Base-by-base conservation (phyloP, 2,113 vertebrate species). In the Pao palembangensis region DNA sequence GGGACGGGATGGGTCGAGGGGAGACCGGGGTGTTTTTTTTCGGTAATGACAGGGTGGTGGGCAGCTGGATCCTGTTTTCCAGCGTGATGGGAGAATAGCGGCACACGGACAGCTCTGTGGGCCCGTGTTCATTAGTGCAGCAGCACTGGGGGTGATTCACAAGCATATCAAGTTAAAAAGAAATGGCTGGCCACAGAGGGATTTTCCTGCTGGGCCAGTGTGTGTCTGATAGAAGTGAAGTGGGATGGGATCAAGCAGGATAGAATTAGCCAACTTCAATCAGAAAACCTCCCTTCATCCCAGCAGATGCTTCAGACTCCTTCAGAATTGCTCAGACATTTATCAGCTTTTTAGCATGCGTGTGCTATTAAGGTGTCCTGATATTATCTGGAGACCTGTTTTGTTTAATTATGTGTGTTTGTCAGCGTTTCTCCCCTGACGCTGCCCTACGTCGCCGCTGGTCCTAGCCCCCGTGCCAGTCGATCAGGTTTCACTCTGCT, bases 121-220 rank as follows among this genome's bases (percentile, higher is more conserved):
- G 50, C 75, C 83, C 80, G 79, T 82, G 87, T 88, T 90, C 88
- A 90, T 90, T 89, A 89, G 87, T 73, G 75, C 67, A 73, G 80
- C 79, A 85, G 82, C 67, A 76, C 77, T 79, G 78, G 73, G 79
- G 86, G 83, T 81, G 83, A 85, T 88, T 88, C 88, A 88, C 89
- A 90, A 89, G 87, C 88, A 74, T 90, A 90, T 90, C 89, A 87
- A 87, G 87, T 90, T 90, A 83, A 86, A 90, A 90, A 86, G 89
- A 76, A 86, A 84, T 76, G 82, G 68, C 73, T 82, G 77, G 73
- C 85, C 85, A 78, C 88, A 87, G 83, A 80, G 88, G 87, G 87
- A 86, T 87, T 88, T 87, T 84, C 78, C 82, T 84, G 60, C 73
- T 67, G 67, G 75, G 67, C 51, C 38, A 58, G 61, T 12, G 64